These are phyloP conservation scores for Circaetus cinerascens DNA, from an alignment of 2,113 vertebrate genomes.

Conservation along the genomic window DNA sequence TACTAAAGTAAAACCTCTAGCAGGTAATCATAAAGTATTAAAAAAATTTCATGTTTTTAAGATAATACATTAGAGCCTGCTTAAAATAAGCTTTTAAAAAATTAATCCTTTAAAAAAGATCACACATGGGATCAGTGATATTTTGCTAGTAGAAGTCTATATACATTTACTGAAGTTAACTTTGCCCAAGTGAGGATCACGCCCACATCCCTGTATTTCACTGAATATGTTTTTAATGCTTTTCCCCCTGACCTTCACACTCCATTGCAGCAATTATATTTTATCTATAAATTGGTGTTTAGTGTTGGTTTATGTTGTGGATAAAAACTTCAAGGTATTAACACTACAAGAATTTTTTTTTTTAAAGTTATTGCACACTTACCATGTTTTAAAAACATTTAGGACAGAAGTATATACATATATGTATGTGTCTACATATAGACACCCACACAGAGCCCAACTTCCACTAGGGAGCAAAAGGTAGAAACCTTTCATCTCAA, in stretches of 20 bases:
- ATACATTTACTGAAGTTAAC: neutral
- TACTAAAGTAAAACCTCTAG: neutral
- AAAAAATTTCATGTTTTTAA: neutral
- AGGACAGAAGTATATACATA: neutral
- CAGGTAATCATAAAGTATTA: neutral
- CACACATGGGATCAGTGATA: neutral
- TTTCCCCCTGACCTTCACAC: slow-evolving; percentile 3
- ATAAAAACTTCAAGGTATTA: slow-evolving; percentile 36
- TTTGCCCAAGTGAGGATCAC: neutral
- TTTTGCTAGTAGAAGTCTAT: neutral
- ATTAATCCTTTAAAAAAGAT: neutral
- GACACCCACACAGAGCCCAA: neutral
- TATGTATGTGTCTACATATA: neutral
- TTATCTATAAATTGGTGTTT: slow-evolving; percentile 60
- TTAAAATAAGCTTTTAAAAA: neutral
- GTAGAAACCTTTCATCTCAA: neutral
- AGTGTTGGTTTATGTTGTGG: slow-evolving; percentile 28
- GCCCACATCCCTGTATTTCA: slow-evolving; percentile 11
- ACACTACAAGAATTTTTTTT: neutral
- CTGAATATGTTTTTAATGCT: slow-evolving; percentile 25
- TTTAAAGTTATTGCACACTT: neutral
- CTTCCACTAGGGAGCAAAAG: neutral
- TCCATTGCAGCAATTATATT: neutral
- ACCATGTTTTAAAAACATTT: neutral
- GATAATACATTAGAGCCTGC: neutral